These are phyloP conservation scores for Sebastes ruberrimus DNA, from an alignment of 2,797 vertebrate genomes.

Conservation along the genomic window DNA sequence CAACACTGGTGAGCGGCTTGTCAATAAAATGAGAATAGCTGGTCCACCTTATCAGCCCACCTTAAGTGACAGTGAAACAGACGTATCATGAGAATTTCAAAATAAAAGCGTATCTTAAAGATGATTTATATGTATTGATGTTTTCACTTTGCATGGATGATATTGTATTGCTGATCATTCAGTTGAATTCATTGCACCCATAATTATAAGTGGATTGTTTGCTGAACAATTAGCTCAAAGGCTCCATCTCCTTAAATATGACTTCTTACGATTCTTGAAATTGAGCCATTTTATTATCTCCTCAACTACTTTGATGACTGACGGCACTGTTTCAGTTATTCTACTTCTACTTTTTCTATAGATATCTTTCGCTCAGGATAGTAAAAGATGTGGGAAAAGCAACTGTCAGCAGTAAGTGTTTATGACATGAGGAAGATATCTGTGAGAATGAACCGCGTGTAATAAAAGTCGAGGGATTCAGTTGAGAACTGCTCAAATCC, in stretches of 20 bases:
- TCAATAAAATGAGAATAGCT: no score
- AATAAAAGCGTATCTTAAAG: no score
- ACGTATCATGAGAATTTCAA: no score
- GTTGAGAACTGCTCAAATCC: neutral
- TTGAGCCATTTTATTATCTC: constrained; percentile 1
- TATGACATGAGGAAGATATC: neutral
- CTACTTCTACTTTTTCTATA: neutral
- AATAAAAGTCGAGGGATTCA: neutral
- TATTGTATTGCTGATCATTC: no score
- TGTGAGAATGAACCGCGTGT: neutral
- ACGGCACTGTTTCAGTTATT: neutral
- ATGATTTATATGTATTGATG: no score
- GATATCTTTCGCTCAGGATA: neutral
- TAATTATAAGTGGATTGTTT: constrained; percentile 12
- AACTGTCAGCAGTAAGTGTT: neutral
- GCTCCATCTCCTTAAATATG: neutral
- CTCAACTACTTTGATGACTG: neutral
- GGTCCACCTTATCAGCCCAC: no score
- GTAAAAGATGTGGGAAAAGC: neutral
- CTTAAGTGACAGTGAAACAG: no score
- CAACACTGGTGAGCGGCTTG: no score
- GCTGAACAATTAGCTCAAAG: constrained; percentile 12
- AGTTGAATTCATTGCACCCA: no score
- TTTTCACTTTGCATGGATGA: no score
- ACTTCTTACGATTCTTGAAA: constrained; percentile 5